Evolutionary conservation across 2,797 vertebrate genomes (phyloP).

Genomic region (Nyctalus aviator): DNA sequence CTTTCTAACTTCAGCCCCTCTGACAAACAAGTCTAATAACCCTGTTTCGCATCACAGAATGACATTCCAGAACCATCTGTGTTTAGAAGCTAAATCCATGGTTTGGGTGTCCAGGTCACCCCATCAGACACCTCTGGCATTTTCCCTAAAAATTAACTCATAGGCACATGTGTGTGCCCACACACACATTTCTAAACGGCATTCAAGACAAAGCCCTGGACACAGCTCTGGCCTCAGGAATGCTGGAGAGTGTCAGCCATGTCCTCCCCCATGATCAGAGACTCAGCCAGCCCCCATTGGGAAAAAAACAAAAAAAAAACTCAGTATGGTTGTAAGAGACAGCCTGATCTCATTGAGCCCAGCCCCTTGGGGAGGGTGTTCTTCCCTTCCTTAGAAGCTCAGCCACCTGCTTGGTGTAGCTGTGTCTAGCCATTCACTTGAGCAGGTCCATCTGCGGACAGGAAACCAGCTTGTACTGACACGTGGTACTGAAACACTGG

Average conservation of each 20-base stretch:
- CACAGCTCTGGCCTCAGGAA: neutral
- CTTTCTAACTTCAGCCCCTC: neutral
- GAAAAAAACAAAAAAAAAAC: too few species aligned
- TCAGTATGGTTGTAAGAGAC: neutral
- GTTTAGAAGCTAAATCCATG: neutral
- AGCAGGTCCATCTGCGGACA: slow-evolving; percentile 44
- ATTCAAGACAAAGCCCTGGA: neutral
- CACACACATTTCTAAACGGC: neutral
- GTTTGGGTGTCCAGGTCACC: accelerated
- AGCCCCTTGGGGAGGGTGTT: slow-evolving; percentile 53
- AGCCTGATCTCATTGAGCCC: slow-evolving; percentile 72
- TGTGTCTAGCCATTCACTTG: slow-evolving; percentile 44
- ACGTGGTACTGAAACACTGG: slow-evolving; percentile 32
- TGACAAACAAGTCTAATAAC: neutral
- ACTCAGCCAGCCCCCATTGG: neutral
- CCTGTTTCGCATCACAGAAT: neutral
- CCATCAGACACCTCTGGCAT: neutral
- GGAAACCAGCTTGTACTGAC: slow-evolving; percentile 7
- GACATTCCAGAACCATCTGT: slow-evolving; percentile 2
- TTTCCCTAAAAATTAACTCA: neutral
- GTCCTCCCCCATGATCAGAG: neutral
- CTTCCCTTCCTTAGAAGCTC: slow-evolving; percentile 74
- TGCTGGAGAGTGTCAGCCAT: neutral
- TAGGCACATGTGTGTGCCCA: accelerated
- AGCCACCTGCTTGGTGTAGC: slow-evolving; percentile 54